phyloP scores from a whole-genome alignment of 2,888 invertebrate genomes.

The Dicranocentrus wangi region DNA sequence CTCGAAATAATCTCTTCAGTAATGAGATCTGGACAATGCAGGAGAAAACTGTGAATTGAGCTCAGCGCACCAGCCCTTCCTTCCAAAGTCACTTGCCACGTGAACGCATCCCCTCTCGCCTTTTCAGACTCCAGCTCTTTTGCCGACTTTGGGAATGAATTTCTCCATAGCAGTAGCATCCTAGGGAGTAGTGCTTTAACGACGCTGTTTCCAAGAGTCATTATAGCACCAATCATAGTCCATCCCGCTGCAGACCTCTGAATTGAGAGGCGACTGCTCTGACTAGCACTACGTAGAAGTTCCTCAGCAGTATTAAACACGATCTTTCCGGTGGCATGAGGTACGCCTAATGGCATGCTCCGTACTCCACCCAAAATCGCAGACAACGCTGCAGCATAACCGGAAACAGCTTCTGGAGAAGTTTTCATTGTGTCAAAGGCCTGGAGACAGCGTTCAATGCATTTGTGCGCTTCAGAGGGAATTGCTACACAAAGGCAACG shows the following conservation, averaged over 20 bases:
- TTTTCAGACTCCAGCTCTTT: constrained; percentile 98
- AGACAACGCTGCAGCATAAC: constrained; percentile 94
- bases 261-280: constrained; percentile 94
- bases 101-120: constrained; percentile 95
- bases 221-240: constrained; percentile 96
- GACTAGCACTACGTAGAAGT: constrained; percentile 93
- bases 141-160: constrained; percentile 95
- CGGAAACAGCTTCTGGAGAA: constrained; percentile 88
- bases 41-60: constrained; percentile 93
- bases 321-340: constrained; percentile 93
- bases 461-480: constrained; percentile 82
- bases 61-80: constrained; percentile 96
- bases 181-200: constrained; percentile 93
- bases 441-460: constrained; percentile 80
- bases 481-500: constrained; percentile 94
- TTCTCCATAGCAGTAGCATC: constrained; percentile 96
- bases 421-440: constrained; percentile 91
- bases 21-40: constrained; percentile 91
- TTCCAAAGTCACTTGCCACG: constrained; percentile 99
- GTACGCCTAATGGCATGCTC: constrained; percentile 92
- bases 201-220: constrained; percentile 86
- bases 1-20: constrained; percentile 93
- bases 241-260: constrained; percentile 98
- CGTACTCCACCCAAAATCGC: constrained; percentile 94
- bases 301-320: constrained; percentile 99